These are phyloP conservation scores for Eumaeus atala DNA, from an alignment of 1,140 invertebrate species.

Conservation along the genomic window DNA sequence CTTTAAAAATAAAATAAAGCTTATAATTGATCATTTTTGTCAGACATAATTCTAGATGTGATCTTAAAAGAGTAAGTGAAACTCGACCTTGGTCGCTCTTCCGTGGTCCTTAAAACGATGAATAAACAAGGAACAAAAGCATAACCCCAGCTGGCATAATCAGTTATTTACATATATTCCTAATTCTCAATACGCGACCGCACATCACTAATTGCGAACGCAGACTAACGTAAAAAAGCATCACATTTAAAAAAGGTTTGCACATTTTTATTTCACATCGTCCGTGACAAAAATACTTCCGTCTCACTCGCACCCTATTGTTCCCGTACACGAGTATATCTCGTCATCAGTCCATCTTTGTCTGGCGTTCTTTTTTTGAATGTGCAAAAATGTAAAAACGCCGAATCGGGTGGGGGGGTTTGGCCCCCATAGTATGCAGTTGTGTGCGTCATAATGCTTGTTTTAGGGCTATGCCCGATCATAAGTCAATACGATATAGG, in stretches of 20 bases:
- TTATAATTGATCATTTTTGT: slow-evolving; percentile 39
- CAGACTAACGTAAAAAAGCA: slow-evolving; percentile 72
- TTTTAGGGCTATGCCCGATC: slow-evolving; percentile 67
- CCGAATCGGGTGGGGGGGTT: slow-evolving; percentile 48
- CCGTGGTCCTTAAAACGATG: slow-evolving; percentile 34
- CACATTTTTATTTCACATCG: slow-evolving; percentile 69
- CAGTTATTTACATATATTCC: slow-evolving; percentile 58
- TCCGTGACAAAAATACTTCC: slow-evolving; percentile 55
- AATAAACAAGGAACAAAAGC: slow-evolving; percentile 33
- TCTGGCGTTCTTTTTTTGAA: slow-evolving; percentile 69
- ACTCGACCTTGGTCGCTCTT: slow-evolving; percentile 47
- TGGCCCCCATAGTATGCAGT: slow-evolving; percentile 42
- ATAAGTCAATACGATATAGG: slow-evolving; percentile 62
- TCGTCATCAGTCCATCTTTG: slow-evolving; percentile 72
- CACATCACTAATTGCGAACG: slow-evolving; percentile 72
- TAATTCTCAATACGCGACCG: slow-evolving; percentile 55
- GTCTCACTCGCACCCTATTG: slow-evolving; percentile 64
- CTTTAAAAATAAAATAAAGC: slow-evolving; percentile 12
- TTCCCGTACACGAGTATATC: slow-evolving; percentile 39
- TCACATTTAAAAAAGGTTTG: slow-evolving; percentile 69
- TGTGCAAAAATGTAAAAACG: slow-evolving; percentile 74
- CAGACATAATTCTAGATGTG: slow-evolving; percentile 31
- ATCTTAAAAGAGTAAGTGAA: slow-evolving; percentile 23
- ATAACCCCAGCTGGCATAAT: slow-evolving; percentile 28
- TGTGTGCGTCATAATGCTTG: slow-evolving; percentile 66